phyloP scores from a whole-genome alignment of 2,797 vertebrate species.

The Thamnophis elegans region DNA sequence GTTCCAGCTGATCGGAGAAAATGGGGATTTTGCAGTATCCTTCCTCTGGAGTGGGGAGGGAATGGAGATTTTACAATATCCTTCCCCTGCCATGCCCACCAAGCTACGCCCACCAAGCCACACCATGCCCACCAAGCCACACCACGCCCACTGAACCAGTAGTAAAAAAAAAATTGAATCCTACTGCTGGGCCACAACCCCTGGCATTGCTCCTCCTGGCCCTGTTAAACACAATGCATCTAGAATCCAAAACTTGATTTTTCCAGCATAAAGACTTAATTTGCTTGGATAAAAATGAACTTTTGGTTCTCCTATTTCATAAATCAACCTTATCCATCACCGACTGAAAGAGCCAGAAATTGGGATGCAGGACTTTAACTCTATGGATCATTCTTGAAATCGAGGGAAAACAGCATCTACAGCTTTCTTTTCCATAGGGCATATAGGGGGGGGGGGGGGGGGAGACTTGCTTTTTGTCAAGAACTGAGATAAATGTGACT shows the following conservation, averaged over 20 bases:
- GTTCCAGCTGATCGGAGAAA: no score
- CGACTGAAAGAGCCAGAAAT: slow-evolving; percentile 28
- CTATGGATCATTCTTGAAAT: slow-evolving; percentile 15
- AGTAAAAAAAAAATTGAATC: no score
- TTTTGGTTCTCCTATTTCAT: not conserved
- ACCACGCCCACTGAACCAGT: no score
- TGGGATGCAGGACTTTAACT: slow-evolving; percentile 27
- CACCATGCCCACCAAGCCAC: no score
- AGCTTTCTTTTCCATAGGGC: slow-evolving; percentile 11
- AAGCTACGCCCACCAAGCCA: no score
- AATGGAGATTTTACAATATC: no score
- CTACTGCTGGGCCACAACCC: no score
- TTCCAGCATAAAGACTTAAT: not conserved
- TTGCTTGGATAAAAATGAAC: slow-evolving; percentile 7
- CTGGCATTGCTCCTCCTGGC: no score
- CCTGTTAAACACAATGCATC: not conserved
- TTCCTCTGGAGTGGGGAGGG: no score
- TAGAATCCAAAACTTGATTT: slow-evolving; percentile 22
- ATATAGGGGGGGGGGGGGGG: not conserved
- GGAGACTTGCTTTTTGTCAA: slow-evolving; percentile 9
- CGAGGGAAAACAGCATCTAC: not conserved
- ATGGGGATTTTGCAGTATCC: no score
- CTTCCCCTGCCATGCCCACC: no score
- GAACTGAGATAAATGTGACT: slow-evolving; percentile 38
- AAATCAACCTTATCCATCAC: not conserved